Evolutionary conservation across 2,888 invertebrate species (phyloP).

Genomic region (Drosophila robusta): DNA sequence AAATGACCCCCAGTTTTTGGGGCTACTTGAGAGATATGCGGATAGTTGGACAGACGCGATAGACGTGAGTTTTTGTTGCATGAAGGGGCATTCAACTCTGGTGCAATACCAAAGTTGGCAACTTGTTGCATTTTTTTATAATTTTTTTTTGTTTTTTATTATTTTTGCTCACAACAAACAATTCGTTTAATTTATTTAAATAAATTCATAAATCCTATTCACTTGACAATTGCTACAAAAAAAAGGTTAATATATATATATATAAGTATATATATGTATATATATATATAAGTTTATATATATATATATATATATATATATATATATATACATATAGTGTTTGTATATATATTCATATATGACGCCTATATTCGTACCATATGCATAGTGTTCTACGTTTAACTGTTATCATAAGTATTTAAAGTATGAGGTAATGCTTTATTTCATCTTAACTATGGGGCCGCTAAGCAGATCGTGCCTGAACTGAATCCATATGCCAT

Average conservation of each 20-base stretch:
- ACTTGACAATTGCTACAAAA: conserved; percentile 50
- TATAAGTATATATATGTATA: background rate
- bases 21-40: background rate
- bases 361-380: conserved; percentile 38
- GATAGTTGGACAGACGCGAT: conserved; percentile 5
- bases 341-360: conserved; percentile 31
- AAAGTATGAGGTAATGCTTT: conserved; percentile 82
- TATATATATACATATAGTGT: conserved; percentile 23
- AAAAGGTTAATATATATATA: conserved; percentile 20
- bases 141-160: background rate
- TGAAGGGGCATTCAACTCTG: conserved; percentile 22
- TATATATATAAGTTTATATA: conserved; percentile 10
- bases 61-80: background rate
- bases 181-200: conserved; percentile 42
- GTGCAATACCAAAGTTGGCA: conserved; percentile 17
- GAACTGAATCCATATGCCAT: conserved; percentile 16
- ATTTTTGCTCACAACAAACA: conserved; percentile 34
- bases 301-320: conserved; percentile 26
- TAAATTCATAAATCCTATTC: conserved; percentile 45
- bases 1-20: no score
- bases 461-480: conserved; percentile 1
- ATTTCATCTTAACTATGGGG: conserved; percentile 69
- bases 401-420: conserved; percentile 76
- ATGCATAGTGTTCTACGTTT: conserved; percentile 62
- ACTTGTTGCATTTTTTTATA: background rate